Evolutionary conservation across 92 coral and sea anemone species (phyloP).

Genomic region (Bergia puertoricense): DNA sequence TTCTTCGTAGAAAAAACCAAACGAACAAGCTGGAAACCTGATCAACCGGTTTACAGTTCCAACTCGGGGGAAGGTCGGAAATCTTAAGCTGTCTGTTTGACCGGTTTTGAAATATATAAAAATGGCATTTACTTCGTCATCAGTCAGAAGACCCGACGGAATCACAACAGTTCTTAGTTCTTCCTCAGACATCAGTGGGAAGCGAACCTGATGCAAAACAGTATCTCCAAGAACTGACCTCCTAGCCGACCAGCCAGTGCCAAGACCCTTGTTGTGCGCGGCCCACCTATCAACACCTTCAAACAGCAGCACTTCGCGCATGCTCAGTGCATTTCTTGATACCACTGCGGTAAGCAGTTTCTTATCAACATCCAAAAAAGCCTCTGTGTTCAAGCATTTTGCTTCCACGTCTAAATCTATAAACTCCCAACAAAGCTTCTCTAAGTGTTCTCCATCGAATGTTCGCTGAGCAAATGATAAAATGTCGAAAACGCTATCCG

Average conservation of each 20-base stretch:
- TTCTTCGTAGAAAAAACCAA: slow-evolving; percentile 73
- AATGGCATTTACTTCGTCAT: slow-evolving; percentile 66
- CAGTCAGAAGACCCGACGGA: slow-evolving; percentile 55
- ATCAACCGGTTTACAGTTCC: slow-evolving; percentile 56
- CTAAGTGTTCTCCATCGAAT: slow-evolving; percentile 64
- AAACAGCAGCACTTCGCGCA: slow-evolving; percentile 71
- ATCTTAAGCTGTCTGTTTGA: slow-evolving; percentile 36
- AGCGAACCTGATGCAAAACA: slow-evolving; percentile 64
- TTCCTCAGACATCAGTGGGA: slow-evolving; percentile 74
- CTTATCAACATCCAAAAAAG: slow-evolving; percentile 54
- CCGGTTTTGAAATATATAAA: slow-evolving; percentile 53
- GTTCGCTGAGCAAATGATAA: slow-evolving; percentile 61
- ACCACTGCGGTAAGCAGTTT: slow-evolving; percentile 55
- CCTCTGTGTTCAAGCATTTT: slow-evolving; percentile 55
- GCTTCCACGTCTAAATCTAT: slow-evolving; percentile 67
- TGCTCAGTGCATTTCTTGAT: slow-evolving; percentile 63
- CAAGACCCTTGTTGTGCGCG: slow-evolving; percentile 29
- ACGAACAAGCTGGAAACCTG: slow-evolving; percentile 44
- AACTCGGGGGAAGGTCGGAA: slow-evolving; percentile 58
- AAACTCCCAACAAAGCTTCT: slow-evolving; percentile 68
- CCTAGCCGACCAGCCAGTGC: slow-evolving; percentile 11
- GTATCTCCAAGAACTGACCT: slow-evolving; percentile 41
- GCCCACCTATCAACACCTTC: slow-evolving; percentile 72
- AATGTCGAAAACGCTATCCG: slow-evolving; percentile 62
- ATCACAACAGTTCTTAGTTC: slow-evolving; percentile 65